These are phyloP conservation scores for Pelagia noctiluca DNA, from an alignment of 30 jellyfish, hydroid and myxozoan species.

Conservation along the genomic window DNA sequence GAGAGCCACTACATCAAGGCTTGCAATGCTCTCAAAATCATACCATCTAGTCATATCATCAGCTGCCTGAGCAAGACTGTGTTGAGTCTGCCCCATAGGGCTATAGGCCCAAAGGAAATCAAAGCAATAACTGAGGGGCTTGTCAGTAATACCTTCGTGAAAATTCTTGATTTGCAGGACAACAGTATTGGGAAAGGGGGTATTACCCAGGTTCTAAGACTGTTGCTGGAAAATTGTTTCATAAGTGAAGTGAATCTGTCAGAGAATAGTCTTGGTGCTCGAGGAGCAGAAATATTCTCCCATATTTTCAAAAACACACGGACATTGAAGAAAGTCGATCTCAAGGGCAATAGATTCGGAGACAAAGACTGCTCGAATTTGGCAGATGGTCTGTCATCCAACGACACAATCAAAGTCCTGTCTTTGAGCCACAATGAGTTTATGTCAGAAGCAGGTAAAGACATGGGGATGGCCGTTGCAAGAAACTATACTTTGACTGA, in stretches of 20 bases:
- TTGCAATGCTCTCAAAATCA: slow-evolving; percentile 38
- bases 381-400: slow-evolving; percentile 50
- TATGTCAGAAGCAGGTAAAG: slow-evolving; percentile 52
- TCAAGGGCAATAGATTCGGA: slow-evolving; percentile 44
- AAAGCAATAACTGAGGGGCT: slow-evolving; percentile 68
- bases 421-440: slow-evolving; percentile 74
- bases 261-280: slow-evolving; percentile 64
- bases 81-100: slow-evolving; percentile 53
- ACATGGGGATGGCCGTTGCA: slow-evolving; percentile 46
- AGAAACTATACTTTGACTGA: slow-evolving; percentile 36
- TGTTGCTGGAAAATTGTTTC: slow-evolving; percentile 65
- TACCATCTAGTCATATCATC: slow-evolving; percentile 61
- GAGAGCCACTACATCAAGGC: slow-evolving; percentile 21
- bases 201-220: slow-evolving; percentile 17
- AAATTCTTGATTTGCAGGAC: slow-evolving; percentile 61
- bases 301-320: slow-evolving; percentile 41
- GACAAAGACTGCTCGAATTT: slow-evolving; percentile 57
- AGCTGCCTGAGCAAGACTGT: slow-evolving; percentile 37
- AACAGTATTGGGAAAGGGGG: slow-evolving; percentile 59
- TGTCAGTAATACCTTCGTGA: slow-evolving; percentile 57
- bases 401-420: slow-evolving; percentile 48
- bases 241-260: slow-evolving; percentile 56
- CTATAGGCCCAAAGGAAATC: slow-evolving; percentile 64
- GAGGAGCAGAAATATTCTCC: slow-evolving; percentile 45
- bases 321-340: slow-evolving; percentile 41